A percentile compares a stretch with the other conserved stretches of the same genome.
These are phyloP conservation scores for Macrotrachela quadricornifera DNA, from an alignment of 1,140 invertebrate genomes.

Conservation along the genomic window DNA sequence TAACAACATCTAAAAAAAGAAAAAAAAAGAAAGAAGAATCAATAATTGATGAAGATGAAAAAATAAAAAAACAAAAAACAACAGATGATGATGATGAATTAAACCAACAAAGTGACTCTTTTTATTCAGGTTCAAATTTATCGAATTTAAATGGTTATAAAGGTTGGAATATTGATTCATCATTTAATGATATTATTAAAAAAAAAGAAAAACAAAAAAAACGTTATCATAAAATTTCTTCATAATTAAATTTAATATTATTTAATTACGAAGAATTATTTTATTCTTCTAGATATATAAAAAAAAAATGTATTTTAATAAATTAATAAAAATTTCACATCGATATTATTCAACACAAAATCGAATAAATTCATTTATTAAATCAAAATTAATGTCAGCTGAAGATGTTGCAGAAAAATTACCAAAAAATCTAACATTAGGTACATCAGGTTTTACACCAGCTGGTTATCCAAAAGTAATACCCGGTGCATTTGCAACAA, in stretches of 20 bases:
- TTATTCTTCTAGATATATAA: too few relatives aligned
- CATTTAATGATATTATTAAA: too few relatives aligned
- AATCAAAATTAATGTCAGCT: neutral
- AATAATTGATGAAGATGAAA: neutral
- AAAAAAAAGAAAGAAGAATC: slow-evolving; percentile 1
- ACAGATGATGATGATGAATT: neutral
- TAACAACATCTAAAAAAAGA: neutral
- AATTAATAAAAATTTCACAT: too few relatives aligned
- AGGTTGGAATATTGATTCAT: neutral
- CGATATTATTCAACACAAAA: too few relatives aligned
- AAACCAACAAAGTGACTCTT: neutral
- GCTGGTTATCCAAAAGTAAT: neutral
- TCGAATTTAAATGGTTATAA: slow-evolving; percentile 4
- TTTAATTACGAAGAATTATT: too few relatives aligned
- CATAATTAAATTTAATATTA: too few relatives aligned
- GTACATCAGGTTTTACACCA: neutral
- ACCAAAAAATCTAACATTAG: neutral
- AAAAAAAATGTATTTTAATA: too few relatives aligned
- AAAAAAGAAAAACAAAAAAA: too few relatives aligned
- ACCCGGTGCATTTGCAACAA: neutral
- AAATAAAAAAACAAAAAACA: neutral
- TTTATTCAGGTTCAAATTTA: slow-evolving; percentile 7
- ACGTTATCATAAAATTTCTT: too few relatives aligned
- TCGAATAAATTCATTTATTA: neutral
- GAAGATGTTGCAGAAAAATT: neutral